phyloP scores from a whole-genome alignment of 2,888 invertebrate species.

The Chymomyza amoena region DNA sequence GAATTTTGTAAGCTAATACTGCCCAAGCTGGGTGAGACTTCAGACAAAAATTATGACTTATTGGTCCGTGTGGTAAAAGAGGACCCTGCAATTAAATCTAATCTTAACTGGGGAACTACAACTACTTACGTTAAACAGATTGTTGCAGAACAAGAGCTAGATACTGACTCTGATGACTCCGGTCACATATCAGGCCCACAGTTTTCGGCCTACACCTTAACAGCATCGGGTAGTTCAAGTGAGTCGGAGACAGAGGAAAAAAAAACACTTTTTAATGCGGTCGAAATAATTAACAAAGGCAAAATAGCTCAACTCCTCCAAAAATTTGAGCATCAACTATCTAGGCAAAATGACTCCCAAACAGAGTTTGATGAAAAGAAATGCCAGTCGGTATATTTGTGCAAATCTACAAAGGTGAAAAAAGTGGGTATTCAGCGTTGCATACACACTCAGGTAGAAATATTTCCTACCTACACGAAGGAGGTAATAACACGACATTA shows the following conservation, averaged over 20 bases:
- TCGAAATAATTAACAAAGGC: constrained; percentile 47
- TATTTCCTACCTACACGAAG: constrained; percentile 78
- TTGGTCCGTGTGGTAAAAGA: constrained; percentile 73
- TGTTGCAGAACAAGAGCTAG: constrained; percentile 25
- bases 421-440: constrained; percentile 75
- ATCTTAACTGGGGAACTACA: neutral
- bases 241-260: constrained; percentile 58
- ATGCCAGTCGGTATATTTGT: constrained; percentile 4
- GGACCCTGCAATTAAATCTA: neutral
- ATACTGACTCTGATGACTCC: constrained; percentile 86
- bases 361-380: neutral
- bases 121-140: neutral
- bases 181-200: constrained; percentile 86
- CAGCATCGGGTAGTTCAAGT: constrained; percentile 51
- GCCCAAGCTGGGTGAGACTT: constrained; percentile 74
- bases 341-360: neutral
- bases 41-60: constrained; percentile 75
- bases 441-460: constrained; percentile 77
- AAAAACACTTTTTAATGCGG: neutral
- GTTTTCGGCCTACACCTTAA: constrained; percentile 47
- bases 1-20: constrained; percentile 77
- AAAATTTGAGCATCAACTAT: constrained; percentile 72
- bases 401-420: constrained; percentile 45
- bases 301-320: constrained; percentile 74
- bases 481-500: constrained; percentile 78